These are phyloP conservation scores for Buathra laborator DNA, from an alignment of 2,888 invertebrate species.

Conservation along the genomic window DNA sequence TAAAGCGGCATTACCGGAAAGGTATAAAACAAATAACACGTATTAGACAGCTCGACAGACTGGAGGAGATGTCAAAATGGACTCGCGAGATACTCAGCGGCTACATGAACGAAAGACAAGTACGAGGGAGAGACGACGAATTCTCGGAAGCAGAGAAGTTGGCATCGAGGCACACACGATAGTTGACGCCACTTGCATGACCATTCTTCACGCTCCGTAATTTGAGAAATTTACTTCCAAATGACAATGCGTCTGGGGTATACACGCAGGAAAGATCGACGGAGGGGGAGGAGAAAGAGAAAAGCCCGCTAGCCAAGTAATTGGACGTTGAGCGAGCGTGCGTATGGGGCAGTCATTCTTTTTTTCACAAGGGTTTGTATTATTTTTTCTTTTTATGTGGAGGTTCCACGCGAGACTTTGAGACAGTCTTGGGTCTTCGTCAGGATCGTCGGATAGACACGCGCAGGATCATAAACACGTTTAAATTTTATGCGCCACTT, in stretches of 20 bases:
- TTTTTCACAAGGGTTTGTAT: constrained; percentile 44
- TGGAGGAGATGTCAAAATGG: constrained; percentile 55
- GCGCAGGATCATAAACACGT: constrained; percentile 63
- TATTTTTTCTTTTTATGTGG: constrained; percentile 49
- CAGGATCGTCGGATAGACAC: constrained; percentile 58
- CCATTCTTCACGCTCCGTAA: constrained; percentile 69
- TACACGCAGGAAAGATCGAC: constrained; percentile 44
- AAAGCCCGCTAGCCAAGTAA: constrained; percentile 64
- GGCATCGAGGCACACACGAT: constrained; percentile 14
- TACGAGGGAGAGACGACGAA: constrained; percentile 59
- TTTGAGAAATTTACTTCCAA: constrained; percentile 67
- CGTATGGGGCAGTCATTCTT: constrained; percentile 51
- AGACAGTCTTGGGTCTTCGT: constrained; percentile 14
- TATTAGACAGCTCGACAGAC: constrained; percentile 17
- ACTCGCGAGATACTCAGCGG: constrained; percentile 66
- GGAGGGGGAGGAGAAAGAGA: constrained; percentile 38
- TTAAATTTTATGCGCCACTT: constrained; percentile 55
- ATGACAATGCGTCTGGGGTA: constrained; percentile 63
- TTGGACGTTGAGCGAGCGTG: constrained; percentile 66
- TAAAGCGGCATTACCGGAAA: not conserved
- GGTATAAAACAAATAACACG: constrained; percentile 27
- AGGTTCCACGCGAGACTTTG: constrained; percentile 45
- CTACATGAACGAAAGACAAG: constrained; percentile 72
- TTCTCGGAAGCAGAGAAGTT: constrained; percentile 55
- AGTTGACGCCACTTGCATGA: constrained; percentile 62